phyloP scores from a whole-genome alignment of 1,140 invertebrate genomes.

The Conopomorpha cramerella region DNA sequence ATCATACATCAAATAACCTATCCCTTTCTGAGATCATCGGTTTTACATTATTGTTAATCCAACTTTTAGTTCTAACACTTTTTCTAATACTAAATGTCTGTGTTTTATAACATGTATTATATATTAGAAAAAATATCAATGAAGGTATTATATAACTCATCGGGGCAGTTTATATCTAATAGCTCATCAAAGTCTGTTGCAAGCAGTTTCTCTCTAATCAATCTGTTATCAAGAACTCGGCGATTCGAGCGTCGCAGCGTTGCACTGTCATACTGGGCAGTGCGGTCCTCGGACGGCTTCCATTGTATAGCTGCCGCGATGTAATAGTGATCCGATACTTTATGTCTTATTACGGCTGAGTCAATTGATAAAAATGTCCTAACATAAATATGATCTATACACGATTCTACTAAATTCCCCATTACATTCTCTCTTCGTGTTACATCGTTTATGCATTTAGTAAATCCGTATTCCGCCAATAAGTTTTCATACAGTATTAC shows the following conservation, averaged over 20 bases:
- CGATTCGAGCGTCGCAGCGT: not conserved
- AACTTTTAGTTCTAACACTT: not conserved
- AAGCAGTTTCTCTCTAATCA: not conserved
- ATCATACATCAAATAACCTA: not conserved
- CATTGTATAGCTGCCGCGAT: not conserved
- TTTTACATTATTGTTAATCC: not conserved
- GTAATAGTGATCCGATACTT: constrained; percentile 9
- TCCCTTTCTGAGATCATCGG: not conserved
- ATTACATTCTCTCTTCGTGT: constrained; percentile 6
- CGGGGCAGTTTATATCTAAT: not conserved
- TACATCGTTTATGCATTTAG: constrained; percentile 6
- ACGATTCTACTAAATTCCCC: constrained; percentile 5
- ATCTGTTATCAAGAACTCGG: not conserved
- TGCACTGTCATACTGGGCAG: not conserved
- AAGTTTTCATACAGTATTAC: constrained; percentile 7
- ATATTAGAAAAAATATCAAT: not conserved
- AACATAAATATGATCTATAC: constrained; percentile 9
- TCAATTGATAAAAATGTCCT: constrained; percentile 1
- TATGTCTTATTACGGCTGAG: constrained; percentile 7
- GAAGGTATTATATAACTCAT: not conserved
- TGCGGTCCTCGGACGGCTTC: no score
- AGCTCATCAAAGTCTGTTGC: not conserved
- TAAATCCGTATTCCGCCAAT: constrained; percentile 7
- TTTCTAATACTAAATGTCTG: not conserved
- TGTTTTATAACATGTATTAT: not conserved